Evolutionary conservation across 2,797 vertebrate species (phyloP).

Genomic region (Enoplosus armatus): DNA sequence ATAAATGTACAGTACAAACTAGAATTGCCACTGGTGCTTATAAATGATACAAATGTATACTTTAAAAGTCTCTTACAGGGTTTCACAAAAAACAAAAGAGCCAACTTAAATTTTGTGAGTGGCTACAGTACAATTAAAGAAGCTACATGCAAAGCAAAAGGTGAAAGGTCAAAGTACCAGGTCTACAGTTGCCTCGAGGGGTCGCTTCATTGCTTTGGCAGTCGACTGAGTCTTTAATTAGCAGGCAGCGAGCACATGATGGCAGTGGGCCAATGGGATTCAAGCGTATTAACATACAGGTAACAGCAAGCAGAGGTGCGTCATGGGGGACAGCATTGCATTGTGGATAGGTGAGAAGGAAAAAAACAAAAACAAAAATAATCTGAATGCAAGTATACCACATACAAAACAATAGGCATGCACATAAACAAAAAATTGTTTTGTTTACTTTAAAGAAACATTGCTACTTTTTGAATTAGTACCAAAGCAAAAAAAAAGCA

Average conservation of each 20-base stretch:
- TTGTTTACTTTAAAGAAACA: constrained; percentile 94
- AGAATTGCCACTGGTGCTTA: constrained; percentile 64
- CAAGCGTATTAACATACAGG: constrained; percentile 99
- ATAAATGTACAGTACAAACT: constrained; percentile 57
- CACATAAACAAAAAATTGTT: constrained; percentile 94
- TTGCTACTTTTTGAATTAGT: constrained; percentile 96
- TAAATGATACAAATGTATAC: constrained; percentile 53
- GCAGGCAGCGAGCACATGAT: constrained; percentile 99
- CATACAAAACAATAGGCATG: constrained; percentile 99
- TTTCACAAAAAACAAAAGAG: constrained; percentile 84
- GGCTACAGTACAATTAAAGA: constrained; percentile 95
- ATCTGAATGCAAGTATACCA: constrained; percentile 99
- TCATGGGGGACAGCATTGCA: constrained; percentile 99
- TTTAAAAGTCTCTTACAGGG: constrained; percentile 71
- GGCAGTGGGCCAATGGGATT: constrained; percentile 99
- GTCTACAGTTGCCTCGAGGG: constrained; percentile 96
- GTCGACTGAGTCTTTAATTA: constrained; percentile 99
- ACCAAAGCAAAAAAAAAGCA: constrained; percentile 88
- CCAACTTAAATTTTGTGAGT: constrained; percentile 92
- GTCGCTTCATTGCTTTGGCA: constrained; percentile 99
- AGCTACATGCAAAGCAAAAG: constrained; percentile 99
- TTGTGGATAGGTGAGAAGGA: constrained; percentile 99
- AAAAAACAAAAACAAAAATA: constrained; percentile 94
- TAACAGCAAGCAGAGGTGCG: constrained; percentile 99
- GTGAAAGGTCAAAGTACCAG: constrained; percentile 99